Evolutionary conservation across 2,888 invertebrate genomes (phyloP).

Genomic region (Allophyes oxyacanthae): DNA sequence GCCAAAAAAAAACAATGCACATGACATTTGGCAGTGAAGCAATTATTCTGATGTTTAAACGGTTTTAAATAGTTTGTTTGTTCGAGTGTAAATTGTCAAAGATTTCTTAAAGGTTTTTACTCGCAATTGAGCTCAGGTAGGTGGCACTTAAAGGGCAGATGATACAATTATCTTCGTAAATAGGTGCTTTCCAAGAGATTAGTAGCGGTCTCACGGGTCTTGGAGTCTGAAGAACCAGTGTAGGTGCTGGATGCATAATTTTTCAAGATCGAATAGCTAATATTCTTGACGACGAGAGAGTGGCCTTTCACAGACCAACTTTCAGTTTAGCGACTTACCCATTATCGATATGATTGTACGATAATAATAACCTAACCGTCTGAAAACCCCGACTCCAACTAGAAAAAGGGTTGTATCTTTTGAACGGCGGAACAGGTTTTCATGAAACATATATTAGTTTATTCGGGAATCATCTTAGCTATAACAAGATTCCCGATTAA

Average conservation of each 20-base stretch:
- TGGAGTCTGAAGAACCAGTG: background rate
- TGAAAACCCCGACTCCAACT: no score
- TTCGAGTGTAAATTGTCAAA: conserved; percentile 57
- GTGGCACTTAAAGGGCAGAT: conserved; percentile 10
- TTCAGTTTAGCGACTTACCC: no score
- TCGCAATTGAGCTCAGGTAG: conserved; percentile 40
- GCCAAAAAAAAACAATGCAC: conserved; percentile 63
- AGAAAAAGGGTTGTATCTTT: no score
- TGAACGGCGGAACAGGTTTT: no score
- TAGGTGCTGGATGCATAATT: background rate
- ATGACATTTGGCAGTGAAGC: conserved; percentile 60
- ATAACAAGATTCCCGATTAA: no score
- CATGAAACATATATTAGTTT: no score
- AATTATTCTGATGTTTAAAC: conserved; percentile 67
- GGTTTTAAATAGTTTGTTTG: conserved; percentile 62
- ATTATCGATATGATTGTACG: no score
- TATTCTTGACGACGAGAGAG: no score
- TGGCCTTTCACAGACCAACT: no score
- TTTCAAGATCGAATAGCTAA: no score
- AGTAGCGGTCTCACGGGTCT: conserved; percentile 13
- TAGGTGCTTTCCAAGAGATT: conserved; percentile 5
- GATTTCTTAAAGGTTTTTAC: conserved; percentile 11
- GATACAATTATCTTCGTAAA: conserved; percentile 29
- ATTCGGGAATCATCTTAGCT: no score
- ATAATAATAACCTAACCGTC: no score